Evolutionary conservation across 2,797 vertebrate genomes (phyloP).

Genomic region (Trichosurus vulpecula): DNA sequence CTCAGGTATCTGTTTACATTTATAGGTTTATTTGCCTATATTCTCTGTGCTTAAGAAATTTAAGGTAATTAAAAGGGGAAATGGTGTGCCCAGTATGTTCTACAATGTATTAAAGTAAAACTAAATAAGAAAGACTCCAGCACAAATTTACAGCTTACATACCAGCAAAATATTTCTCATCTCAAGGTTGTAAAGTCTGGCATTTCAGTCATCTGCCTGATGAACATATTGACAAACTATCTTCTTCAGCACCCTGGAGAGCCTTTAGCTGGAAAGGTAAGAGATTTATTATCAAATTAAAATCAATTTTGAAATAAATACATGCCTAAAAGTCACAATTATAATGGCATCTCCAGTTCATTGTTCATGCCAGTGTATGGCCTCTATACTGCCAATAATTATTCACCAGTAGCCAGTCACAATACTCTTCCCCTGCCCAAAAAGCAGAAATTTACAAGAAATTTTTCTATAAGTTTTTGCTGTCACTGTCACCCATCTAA

Average conservation of each 20-base stretch:
- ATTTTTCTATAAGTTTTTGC: conserved; percentile 66
- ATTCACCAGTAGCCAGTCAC: conserved; percentile 36
- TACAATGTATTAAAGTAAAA: conserved; percentile 29
- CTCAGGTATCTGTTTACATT: conserved; percentile 19
- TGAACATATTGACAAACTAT: conserved; percentile 3
- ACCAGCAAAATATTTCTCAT: conserved; percentile 19
- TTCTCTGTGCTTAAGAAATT: not conserved
- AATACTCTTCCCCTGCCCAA: conserved; percentile 47
- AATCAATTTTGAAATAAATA: conserved; percentile 35
- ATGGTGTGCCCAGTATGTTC: conserved; percentile 6
- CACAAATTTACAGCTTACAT: conserved; percentile 8
- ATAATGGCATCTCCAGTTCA: not conserved
- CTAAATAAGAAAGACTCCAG: not conserved
- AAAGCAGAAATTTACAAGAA: conserved; percentile 56
- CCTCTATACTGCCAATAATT: not conserved
- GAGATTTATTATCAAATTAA: conserved; percentile 48
- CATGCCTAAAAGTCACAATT: not conserved
- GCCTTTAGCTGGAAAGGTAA: conserved; percentile 19
- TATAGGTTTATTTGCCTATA: conserved; percentile 1
- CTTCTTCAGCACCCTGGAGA: conserved; percentile 1
- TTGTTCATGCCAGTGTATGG: not conserved
- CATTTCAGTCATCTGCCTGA: not conserved
- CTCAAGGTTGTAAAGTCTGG: not conserved
- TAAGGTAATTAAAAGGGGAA: conserved; percentile 11
- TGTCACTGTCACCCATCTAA: conserved; percentile 42